Percentiles rank a stretch among this genome's conserved stretches.
Conservation (phyloP, 2,113 vertebrate genomes). For the Passer montanus region DNA sequence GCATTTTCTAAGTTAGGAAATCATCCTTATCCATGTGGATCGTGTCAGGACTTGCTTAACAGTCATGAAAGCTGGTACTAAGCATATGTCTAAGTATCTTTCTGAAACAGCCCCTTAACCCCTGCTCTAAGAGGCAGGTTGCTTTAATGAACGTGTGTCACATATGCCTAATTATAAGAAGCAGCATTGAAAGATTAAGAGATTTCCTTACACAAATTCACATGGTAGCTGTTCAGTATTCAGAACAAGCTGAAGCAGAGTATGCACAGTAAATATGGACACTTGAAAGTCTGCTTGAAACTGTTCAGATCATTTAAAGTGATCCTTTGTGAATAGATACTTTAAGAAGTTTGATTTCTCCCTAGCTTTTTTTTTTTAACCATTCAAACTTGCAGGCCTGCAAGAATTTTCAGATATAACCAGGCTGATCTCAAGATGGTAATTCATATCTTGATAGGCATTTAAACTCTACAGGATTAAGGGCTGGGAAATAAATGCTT, state of each 20-base stretch:
- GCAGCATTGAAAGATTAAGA: not conserved
- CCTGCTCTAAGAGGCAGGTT: not conserved
- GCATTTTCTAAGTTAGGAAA: not conserved
- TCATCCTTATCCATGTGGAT: not conserved
- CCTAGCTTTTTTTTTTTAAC: not conserved
- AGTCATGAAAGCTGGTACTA: not conserved
- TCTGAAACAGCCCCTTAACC: not conserved
- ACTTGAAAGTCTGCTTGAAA: constrained; percentile 2
- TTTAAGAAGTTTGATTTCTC: not conserved
- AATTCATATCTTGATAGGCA: not conserved
- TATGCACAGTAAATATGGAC: not conserved
- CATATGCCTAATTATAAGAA: not conserved
- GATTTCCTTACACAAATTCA: constrained; percentile 15
- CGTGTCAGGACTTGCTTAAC: not conserved
- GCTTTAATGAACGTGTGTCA: constrained; percentile 25
- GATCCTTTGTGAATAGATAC: not conserved
- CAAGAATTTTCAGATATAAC: not conserved
- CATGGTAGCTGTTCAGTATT: not conserved
- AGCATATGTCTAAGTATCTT: not conserved
- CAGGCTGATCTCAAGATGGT: not conserved
- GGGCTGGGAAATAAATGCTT: not conserved
- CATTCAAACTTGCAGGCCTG: not conserved
- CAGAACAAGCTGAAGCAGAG: not conserved
- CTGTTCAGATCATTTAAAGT: not conserved
- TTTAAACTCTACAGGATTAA: not conserved